phyloP scores from a whole-genome alignment of 2,888 invertebrate genomes.

The Steinernema hermaphroditum region DNA sequence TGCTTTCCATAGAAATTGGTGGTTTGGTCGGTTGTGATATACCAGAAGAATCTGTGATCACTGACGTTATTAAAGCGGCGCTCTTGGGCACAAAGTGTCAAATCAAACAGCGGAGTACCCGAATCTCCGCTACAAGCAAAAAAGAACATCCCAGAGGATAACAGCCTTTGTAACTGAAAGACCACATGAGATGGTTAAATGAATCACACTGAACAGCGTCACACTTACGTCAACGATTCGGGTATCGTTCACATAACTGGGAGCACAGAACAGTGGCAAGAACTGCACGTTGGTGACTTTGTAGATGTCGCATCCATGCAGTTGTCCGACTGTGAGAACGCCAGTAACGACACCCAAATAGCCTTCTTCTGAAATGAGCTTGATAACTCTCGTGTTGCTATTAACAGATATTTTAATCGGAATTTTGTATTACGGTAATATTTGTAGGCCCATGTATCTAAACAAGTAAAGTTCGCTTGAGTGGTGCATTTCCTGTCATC shows the following conservation, averaged over 20 bases:
- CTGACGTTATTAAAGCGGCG: slow-evolving; percentile 79
- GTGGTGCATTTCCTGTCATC: too few species aligned
- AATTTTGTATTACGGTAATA: too few species aligned
- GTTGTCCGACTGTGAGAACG: slow-evolving; percentile 92
- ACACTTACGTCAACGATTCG: slow-evolving; percentile 58
- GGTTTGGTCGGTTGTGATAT: slow-evolving; percentile 36
- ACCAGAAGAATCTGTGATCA: slow-evolving; percentile 97
- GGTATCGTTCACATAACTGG: slow-evolving; percentile 50
- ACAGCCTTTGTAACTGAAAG: slow-evolving; percentile 75
- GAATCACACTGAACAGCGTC: not conserved
- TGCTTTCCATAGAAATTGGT: not conserved
- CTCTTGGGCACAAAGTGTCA: slow-evolving; percentile 90
- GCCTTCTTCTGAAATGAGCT: slow-evolving; percentile 72
- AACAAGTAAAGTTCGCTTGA: too few species aligned
- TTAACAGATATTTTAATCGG: too few species aligned
- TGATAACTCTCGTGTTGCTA: too few species aligned
- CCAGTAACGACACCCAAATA: slow-evolving; percentile 92
- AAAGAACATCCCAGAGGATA: slow-evolving; percentile 98
- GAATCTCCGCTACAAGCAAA: slow-evolving; percentile 76
- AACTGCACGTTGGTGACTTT: slow-evolving; percentile 67
- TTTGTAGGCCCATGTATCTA: too few species aligned
- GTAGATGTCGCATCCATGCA: slow-evolving; percentile 90
- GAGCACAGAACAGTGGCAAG: slow-evolving; percentile 53
- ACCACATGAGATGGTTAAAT: slow-evolving; percentile 26
- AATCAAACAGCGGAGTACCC: slow-evolving; percentile 76